Conservation (phyloP, 2,888 invertebrate species). For the Uloborus plumipes region DNA sequence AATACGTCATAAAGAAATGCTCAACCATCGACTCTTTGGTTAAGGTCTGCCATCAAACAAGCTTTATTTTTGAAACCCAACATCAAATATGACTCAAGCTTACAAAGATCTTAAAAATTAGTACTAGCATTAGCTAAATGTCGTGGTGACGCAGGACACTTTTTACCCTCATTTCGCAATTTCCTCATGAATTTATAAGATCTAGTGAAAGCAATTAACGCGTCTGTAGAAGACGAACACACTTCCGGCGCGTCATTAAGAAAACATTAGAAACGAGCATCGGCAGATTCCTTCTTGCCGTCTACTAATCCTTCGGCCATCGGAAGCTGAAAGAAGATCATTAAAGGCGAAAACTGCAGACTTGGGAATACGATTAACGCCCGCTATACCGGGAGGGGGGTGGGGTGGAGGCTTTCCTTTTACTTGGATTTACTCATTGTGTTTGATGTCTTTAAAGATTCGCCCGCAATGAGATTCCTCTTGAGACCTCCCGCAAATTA, state of each 20-base stretch:
- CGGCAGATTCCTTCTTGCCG: conserved; percentile 27
- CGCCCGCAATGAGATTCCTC: conserved; percentile 11
- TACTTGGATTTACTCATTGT: conserved; percentile 30
- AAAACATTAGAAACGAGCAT: conserved; percentile 41
- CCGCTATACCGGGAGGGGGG: not conserved
- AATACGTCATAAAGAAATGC: too few relatives aligned
- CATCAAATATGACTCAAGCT: not conserved
- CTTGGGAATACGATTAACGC: conserved; percentile 16
- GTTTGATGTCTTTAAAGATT: conserved; percentile 20
- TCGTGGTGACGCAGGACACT: not conserved
- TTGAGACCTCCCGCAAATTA: conserved; percentile 24
- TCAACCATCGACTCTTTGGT: too few relatives aligned
- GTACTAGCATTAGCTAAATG: not conserved
- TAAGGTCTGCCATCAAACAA: too few relatives aligned
- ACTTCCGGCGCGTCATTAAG: conserved; percentile 37
- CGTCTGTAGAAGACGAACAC: not conserved
- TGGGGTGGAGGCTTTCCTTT: conserved; percentile 10
- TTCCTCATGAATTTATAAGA: conserved; percentile 23
- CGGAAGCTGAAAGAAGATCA: conserved; percentile 35
- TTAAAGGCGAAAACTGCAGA: conserved; percentile 19
- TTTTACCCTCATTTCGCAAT: conserved; percentile 1
- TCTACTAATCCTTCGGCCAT: conserved; percentile 29
- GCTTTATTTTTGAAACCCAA: too few relatives aligned
- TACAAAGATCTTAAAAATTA: conserved; percentile 1
- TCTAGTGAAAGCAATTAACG: conserved; percentile 35